Conservation (phyloP, 2,113 vertebrate genomes). For the Coryphaenoides rupestris region DNA sequence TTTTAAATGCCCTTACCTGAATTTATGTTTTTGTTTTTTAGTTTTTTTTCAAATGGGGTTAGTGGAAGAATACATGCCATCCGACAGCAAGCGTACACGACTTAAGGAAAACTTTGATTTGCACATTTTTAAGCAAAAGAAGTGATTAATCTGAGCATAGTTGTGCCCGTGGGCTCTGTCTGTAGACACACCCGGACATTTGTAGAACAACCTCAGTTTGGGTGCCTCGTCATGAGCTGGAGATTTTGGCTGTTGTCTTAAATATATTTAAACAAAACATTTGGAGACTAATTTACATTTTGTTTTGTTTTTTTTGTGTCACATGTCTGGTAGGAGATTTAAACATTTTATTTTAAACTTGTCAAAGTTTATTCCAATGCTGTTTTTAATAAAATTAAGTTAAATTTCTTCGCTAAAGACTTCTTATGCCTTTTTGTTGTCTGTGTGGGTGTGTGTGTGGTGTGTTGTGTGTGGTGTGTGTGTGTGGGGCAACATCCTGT, state of each 20-base stretch:
- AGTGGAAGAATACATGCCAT: slow-evolving; percentile 32
- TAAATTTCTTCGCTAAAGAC: slow-evolving; percentile 75
- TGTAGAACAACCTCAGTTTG: slow-evolving; percentile 23
- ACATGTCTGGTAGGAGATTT: slow-evolving; percentile 77
- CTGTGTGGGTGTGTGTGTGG: too few relatives aligned
- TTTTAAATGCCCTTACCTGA: slow-evolving; percentile 5
- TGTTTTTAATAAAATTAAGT: slow-evolving; percentile 99
- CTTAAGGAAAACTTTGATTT: slow-evolving; percentile 39
- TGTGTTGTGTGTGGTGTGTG: too few relatives aligned
- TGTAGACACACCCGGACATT: slow-evolving; percentile 29
- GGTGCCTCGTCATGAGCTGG: slow-evolving; percentile 42
- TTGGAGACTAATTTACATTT: slow-evolving; percentile 83
- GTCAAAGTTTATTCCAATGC: slow-evolving; percentile 84
- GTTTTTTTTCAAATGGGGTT: slow-evolving; percentile 22
- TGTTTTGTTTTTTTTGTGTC: slow-evolving; percentile 79
- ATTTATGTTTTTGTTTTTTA: slow-evolving; percentile 24
- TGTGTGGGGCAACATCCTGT: background rate
- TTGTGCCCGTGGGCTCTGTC: slow-evolving; percentile 36
- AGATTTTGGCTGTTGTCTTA: slow-evolving; percentile 55
- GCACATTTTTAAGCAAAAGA: slow-evolving; percentile 54
- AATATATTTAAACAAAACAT: slow-evolving; percentile 70
- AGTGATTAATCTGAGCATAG: slow-evolving; percentile 32
- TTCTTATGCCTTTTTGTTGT: background rate
- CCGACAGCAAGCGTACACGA: slow-evolving; percentile 38
- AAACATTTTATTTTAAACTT: slow-evolving; percentile 78